Evolutionary conservation across 2,113 vertebrate species (phyloP).

Genomic region (Oryzias javanicus): DNA sequence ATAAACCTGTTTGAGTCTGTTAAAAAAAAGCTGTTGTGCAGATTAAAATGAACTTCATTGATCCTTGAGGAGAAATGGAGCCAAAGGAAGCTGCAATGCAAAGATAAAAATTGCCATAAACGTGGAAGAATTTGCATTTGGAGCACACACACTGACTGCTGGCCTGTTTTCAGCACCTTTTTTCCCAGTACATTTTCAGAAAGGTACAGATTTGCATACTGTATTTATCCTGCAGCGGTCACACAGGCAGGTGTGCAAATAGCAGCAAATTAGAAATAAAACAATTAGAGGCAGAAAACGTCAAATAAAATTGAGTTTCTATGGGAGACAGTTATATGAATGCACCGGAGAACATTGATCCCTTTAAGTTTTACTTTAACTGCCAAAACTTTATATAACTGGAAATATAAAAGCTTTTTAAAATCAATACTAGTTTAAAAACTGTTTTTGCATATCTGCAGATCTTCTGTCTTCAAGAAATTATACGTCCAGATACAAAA

Average conservation of each 20-base stretch:
- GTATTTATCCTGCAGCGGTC: slow-evolving; percentile 2
- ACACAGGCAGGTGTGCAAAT: slow-evolving; percentile 17
- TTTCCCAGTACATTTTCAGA: slow-evolving; percentile 10
- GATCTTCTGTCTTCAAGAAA: too few relatives aligned
- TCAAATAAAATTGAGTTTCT: too few relatives aligned
- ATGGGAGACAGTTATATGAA: too few relatives aligned
- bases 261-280: slow-evolving; percentile 3
- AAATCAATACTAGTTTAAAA: too few relatives aligned
- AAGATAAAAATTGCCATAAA: slow-evolving; percentile 55
- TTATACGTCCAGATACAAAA: too few relatives aligned
- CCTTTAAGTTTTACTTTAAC: too few relatives aligned
- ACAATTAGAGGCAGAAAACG: background rate
- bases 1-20: slow-evolving; percentile 43
- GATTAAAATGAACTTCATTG: slow-evolving; percentile 54
- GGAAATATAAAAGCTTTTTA: too few relatives aligned
- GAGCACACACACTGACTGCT: slow-evolving; percentile 26
- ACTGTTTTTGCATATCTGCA: too few relatives aligned
- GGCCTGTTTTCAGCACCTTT: slow-evolving; percentile 1
- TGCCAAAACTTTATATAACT: too few relatives aligned
- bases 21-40: slow-evolving; percentile 46
- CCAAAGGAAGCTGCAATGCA: slow-evolving; percentile 47
- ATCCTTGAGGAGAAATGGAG: slow-evolving; percentile 41
- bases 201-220: slow-evolving; percentile 21
- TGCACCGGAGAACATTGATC: too few relatives aligned
- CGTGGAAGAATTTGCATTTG: slow-evolving; percentile 36